These are phyloP conservation scores for Drosophila erecta DNA, from an alignment of 1,140 invertebrate species.

Conservation along the genomic window DNA sequence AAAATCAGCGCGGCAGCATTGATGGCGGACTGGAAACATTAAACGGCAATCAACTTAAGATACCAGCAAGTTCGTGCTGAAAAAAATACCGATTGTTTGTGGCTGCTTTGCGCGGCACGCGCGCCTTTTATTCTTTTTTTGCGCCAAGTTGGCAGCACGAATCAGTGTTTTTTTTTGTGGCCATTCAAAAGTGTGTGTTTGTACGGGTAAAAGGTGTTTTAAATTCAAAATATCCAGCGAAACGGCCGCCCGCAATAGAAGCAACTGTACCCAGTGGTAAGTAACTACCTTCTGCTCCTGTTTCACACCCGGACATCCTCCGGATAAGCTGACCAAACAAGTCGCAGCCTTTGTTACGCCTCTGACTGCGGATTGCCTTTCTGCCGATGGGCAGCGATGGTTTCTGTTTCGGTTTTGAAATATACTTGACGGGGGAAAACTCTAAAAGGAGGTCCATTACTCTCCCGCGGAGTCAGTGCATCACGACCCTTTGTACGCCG, in stretches of 20 bases:
- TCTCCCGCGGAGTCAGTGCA: background rate
- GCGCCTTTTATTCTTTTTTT: slow-evolving; percentile 29
- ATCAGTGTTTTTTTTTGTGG: slow-evolving; percentile 38
- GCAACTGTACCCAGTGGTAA: slow-evolving; percentile 30
- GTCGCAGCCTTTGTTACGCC: slow-evolving; percentile 4
- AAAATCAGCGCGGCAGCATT: background rate
- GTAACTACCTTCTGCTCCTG: background rate
- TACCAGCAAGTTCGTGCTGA: background rate
- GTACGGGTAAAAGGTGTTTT: slow-evolving; percentile 30
- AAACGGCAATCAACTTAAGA: too few species aligned
- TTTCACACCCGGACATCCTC: background rate
- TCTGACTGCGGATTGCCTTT: slow-evolving; percentile 13
- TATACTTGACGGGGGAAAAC: background rate
- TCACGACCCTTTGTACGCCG: background rate
- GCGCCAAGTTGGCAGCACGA: slow-evolving; percentile 38
- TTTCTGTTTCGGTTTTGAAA: background rate
- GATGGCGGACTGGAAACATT: too few species aligned
- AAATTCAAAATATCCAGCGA: slow-evolving; percentile 39
- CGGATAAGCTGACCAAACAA: background rate
- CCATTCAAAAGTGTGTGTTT: slow-evolving; percentile 63
- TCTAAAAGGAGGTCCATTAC: background rate
- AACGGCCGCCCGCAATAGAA: slow-evolving; percentile 6
- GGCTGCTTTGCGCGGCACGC: slow-evolving; percentile 26
- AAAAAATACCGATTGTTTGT: slow-evolving; percentile 13
- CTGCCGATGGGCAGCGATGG: slow-evolving; percentile 8